Evolutionary conservation across 2,888 invertebrate species (phyloP), one percentile per base, ranked within the genome.

Genomic region (Buathra laborator): DNA sequence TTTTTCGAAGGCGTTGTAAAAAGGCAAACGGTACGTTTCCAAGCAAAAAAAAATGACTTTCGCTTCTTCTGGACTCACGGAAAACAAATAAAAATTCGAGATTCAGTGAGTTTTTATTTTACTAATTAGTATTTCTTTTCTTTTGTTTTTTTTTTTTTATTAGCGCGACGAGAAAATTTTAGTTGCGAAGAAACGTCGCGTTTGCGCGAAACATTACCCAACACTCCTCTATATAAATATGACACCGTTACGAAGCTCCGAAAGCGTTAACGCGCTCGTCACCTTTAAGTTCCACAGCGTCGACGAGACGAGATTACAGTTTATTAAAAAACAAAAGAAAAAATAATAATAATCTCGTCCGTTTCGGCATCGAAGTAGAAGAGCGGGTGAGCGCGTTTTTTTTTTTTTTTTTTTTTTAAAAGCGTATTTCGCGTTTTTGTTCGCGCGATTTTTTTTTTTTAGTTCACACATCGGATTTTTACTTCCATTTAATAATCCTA

Each of bases 221-320:
- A n/a, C 37, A 9, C 62, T 29, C 59, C 29, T 62, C 62, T 32
- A n/a, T 62, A 62, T 62, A 62, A 62, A 62, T 62, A 62, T 32
- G 62, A 82, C 82, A 85, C 82, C 71, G 37, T 37, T 75, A 83
- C 82, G 68, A 82, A 83, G 82, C 81, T 75, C 82, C 70, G 72
- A 48, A 82, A 85, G 81, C 79, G 66, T 85, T 74, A 70, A 83
- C 44, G 48, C 59, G 62, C 19, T 64, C 59, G 48, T 24, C 24
- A 37, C 9, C 37, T 9, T 77, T 59, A 67, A 53, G 70, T 37
- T 77, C 72, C 81, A 66, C 68, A 68, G 75, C 46, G 67, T 78
- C 62, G 29, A 32, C 37, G 37, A 37, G 37, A 14, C 64, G 67
- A 67, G 32, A 59, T 64, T 64, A 43, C 9, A 7, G 16, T 56